Evolutionary conservation across 2,797 vertebrate species (phyloP), one percentile per base, ranked within the genome.

Genomic region (Enteromius mattozi): DNA sequence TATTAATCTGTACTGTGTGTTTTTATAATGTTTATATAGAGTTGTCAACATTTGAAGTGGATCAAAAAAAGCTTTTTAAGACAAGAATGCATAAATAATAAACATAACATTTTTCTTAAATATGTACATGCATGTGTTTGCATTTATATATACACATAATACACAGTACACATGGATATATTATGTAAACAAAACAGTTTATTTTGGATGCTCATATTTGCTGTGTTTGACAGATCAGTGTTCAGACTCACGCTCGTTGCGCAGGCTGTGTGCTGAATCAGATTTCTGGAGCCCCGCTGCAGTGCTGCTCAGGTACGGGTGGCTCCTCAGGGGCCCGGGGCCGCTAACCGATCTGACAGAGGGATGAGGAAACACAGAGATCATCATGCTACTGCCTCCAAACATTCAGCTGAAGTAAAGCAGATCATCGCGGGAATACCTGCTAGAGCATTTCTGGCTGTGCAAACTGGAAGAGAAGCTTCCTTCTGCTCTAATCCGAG

Each of bases 381-480:
- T 54, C 27, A 4, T 78, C 0, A 14, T 21, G 14, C 7, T 10
- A 47, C 1, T 13, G 45, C 10, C 2, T 45, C 61, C 14, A 4
- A 4, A 45, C 47, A 56, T 19, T 1, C 3, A 19, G 16, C 56
- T 49, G 19, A 7, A 21, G 19, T 6, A n/a, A 33, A 14, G 42
- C 24, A 72, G 70, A 63, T 19, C 24, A 61, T 27, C 12, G 24
- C 30, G 59, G 13, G 24, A 84, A 17, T 96, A 98, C 97, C 97
- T 97, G 95, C 92, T 91, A 88, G 92, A 91, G 10, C 94, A 94
- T 82, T 92, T 94, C 92, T 95, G 94, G 63, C 91, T 90, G 88
- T 97, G 93, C 92, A 97, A 97, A 86, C 94, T 93, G 84, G 96
- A 96, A 42, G 97, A 97, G 91, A 97, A 96, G 83, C 96, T 97